Evolutionary conservation across 2,888 invertebrate genomes (phyloP), one percentile per base, ranked within the genome.

Genomic region (Metallyticus violacea): DNA sequence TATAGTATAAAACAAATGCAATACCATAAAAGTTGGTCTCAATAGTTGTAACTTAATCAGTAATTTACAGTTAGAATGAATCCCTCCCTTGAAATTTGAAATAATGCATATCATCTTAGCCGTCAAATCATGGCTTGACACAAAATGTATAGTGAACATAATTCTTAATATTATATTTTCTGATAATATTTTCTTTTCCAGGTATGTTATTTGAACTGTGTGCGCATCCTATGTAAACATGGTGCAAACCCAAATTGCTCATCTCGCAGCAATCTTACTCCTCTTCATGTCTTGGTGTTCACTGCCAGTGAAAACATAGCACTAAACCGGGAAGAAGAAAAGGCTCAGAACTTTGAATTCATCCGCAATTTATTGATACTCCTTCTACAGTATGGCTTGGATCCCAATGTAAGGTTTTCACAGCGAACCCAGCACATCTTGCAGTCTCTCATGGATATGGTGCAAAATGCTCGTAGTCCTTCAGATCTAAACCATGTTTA

Each of bases 191-290:
- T 86, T 88, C 88, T 86, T 88, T 91, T 90, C 26, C 89, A 95
- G 95, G 95, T 96, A 3, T 95, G 95, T 90, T 96, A 96, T 90
- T 90, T 96, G 89, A 94, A 95, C 90, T 96, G 95, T 90, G 94
- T 96, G 85, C 93, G 95, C 81, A 94, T 95, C 82, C 92, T 96
- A 28, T 91, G 96, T 89, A 94, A 95, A 90, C 93, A 95, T 90
- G 96, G 96, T 88, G 96, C 96, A 29, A 95, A 95, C 91, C 95
- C 95, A 76, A 96, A 96, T 91, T 96, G 96, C 91, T 94, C 94
- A 88, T 95, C 95, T 90, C 93, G 94, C 77, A 93, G 94, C 85
- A 95, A 95, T 90, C 91, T 96, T 83, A 95, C 95, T 3, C 95
- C 95, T 0, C 91, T 96, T 79, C 95, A 95, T 90, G 94, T 96